A percentile compares a stretch with the other conserved stretches of the same genome.
phyloP scores from a whole-genome alignment of 2,113 vertebrate genomes.

The Penelope pileata region DNA sequence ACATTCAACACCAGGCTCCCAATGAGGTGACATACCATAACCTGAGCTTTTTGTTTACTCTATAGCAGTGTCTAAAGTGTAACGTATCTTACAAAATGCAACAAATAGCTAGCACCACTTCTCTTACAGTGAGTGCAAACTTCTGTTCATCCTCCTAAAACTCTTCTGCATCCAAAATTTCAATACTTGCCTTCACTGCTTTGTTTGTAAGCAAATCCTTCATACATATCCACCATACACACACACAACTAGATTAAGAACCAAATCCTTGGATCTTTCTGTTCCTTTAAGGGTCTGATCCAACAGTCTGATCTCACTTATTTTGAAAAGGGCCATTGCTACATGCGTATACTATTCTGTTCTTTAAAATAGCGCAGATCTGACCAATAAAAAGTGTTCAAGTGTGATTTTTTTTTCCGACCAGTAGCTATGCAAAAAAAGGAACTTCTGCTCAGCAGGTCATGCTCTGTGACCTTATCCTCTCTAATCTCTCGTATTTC shows the following conservation, averaged over 20 bases:
- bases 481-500: neutral
- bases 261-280: neutral
- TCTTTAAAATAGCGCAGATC: neutral
- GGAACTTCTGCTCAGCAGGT: neutral
- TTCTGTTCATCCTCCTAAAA: neutral
- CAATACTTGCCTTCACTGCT: neutral
- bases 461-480: neutral
- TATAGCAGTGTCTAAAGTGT: neutral
- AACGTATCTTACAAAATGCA: neutral
- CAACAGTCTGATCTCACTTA: neutral
- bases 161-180: neutral
- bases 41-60: neutral
- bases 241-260: neutral
- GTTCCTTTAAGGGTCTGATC: neutral
- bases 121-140: neutral
- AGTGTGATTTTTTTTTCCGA: neutral
- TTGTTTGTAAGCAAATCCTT: neutral
- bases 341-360: neutral
- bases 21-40: slow-evolving; percentile 55
- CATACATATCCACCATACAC: neutral
- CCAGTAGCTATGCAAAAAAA: neutral
- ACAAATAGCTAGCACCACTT: neutral
- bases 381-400: neutral
- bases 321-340: neutral
- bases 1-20: slow-evolving; percentile 69